Evolutionary conservation across 2,113 vertebrate genomes (phyloP).

Genomic region (Oncorhynchus tshawytscha): DNA sequence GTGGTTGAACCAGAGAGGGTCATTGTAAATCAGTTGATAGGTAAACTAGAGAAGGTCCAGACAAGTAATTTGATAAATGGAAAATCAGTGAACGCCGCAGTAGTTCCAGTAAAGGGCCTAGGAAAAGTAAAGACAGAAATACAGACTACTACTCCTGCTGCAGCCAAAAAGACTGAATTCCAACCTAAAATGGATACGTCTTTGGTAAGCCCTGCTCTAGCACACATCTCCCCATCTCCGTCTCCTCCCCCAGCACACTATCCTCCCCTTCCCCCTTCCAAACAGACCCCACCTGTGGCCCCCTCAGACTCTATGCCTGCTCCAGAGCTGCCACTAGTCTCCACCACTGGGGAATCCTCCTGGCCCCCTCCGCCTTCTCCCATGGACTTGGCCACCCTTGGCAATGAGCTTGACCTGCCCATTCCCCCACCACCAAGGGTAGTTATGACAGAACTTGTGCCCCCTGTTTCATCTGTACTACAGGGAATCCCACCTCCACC

Average conservation of each 20-base stretch:
- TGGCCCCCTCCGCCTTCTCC: constrained; percentile 82
- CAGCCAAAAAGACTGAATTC: constrained; percentile 20
- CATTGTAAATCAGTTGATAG: background rate
- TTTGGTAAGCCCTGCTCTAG: constrained; percentile 28
- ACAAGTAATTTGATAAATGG: constrained; percentile 31
- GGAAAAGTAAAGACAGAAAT: constrained; percentile 11
- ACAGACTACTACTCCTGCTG: background rate
- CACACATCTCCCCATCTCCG: constrained; percentile 66
- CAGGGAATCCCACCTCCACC: constrained; percentile 7
- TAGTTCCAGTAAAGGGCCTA: constrained; percentile 37
- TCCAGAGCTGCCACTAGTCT: constrained; percentile 14
- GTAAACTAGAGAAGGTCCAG: background rate
- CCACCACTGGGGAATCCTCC: constrained; percentile 31
- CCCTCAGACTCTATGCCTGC: constrained; percentile 2
- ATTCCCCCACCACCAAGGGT: constrained; percentile 47
- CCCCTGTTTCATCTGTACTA: constrained; percentile 11
- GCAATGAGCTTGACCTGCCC: constrained; percentile 66
- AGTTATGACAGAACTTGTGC: constrained; percentile 59
- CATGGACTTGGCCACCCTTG: constrained; percentile 57
- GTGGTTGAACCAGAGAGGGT: background rate
- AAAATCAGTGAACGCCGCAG: constrained; percentile 50
- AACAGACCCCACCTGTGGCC: constrained; percentile 53
- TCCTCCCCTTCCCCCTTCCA: constrained; percentile 73
- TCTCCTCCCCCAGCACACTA: constrained; percentile 76
- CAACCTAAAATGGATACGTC: background rate